phyloP scores from a whole-genome alignment of 2,888 invertebrate species.

The Lasioglossum marginatum region DNA sequence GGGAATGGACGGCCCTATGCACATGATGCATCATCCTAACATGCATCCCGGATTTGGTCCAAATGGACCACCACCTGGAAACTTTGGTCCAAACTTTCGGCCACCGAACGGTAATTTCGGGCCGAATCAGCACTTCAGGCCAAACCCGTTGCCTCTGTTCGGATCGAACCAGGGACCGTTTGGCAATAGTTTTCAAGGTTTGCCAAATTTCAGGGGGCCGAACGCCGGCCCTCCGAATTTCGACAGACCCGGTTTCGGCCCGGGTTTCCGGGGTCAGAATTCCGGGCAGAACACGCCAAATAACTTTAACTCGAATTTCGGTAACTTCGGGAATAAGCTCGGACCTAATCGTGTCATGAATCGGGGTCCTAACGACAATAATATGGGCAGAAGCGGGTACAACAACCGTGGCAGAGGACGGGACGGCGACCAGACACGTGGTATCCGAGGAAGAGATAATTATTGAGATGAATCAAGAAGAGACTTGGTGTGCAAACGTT shows the following conservation, averaged over 20 bases:
- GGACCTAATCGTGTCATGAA: constrained; percentile 77
- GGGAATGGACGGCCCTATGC: constrained; percentile 77
- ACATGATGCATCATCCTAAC: constrained; percentile 79
- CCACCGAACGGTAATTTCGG: constrained; percentile 80
- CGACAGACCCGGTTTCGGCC: constrained; percentile 78
- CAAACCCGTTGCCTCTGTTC: constrained; percentile 78
- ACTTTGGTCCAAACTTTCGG: constrained; percentile 75
- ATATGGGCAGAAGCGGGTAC: constrained; percentile 73
- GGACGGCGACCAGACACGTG: constrained; percentile 76
- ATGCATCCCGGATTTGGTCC: constrained; percentile 80
- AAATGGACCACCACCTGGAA: constrained; percentile 77
- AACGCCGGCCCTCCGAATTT: constrained; percentile 78
- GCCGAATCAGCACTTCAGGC: constrained; percentile 79
- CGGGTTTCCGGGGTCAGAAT: constrained; percentile 78
- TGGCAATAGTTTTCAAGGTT: constrained; percentile 76
- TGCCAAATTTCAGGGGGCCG: constrained; percentile 79
- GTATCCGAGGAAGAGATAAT: constrained; percentile 77
- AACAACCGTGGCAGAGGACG: constrained; percentile 78
- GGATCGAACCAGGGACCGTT: constrained; percentile 76
- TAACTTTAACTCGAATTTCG: constrained; percentile 70
- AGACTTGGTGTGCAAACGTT: constrained; percentile 26
- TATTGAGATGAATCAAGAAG: constrained; percentile 66
- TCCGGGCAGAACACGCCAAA: constrained; percentile 71
- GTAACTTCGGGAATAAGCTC: constrained; percentile 74
- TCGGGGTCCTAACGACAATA: constrained; percentile 74